These are phyloP conservation scores for Maccullochella peelii DNA, from an alignment of 2,113 vertebrate genomes.

Conservation along the genomic window DNA sequence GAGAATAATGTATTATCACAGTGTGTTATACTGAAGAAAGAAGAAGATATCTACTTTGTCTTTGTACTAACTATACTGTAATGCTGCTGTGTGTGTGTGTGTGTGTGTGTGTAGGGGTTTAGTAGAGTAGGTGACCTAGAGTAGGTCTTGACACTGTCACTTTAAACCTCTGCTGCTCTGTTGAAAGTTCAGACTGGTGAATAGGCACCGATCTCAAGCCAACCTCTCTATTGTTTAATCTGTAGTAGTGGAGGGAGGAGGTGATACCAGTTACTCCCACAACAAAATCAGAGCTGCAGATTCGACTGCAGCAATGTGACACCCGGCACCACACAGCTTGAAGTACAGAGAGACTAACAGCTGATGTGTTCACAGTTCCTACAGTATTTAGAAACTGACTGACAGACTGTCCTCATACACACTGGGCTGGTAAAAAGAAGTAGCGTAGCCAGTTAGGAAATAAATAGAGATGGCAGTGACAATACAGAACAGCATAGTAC, in stretches of 20 bases:
- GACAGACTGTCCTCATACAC: not conserved
- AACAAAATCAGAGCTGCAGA: not conserved
- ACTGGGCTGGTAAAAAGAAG: not conserved
- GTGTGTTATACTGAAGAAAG: not conserved
- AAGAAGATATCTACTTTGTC: not conserved
- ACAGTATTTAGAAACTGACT: not conserved
- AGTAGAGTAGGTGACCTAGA: no score
- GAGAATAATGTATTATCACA: not conserved
- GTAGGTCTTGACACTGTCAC: conserved; percentile 16
- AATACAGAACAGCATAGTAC: not conserved
- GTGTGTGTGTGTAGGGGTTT: not conserved
- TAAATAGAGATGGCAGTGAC: not conserved
- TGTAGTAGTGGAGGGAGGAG: not conserved
- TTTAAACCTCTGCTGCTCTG: not conserved
- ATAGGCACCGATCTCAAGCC: not conserved
- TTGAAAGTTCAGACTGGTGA: not conserved
- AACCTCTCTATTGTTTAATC: conserved; percentile 5
- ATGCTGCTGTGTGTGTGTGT: not conserved
- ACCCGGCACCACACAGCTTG: not conserved
- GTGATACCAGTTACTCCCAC: not conserved
- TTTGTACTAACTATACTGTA: no score
- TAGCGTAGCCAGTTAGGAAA: not conserved
- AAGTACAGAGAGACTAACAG: not conserved
- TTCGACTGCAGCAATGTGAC: not conserved
- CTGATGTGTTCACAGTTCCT: not conserved